Percentiles rank a stretch among this genome's conserved stretches.
These are phyloP conservation scores for Virgularia gustaviana DNA, from an alignment of 92 coral and sea anemone genomes.

Conservation along the genomic window DNA sequence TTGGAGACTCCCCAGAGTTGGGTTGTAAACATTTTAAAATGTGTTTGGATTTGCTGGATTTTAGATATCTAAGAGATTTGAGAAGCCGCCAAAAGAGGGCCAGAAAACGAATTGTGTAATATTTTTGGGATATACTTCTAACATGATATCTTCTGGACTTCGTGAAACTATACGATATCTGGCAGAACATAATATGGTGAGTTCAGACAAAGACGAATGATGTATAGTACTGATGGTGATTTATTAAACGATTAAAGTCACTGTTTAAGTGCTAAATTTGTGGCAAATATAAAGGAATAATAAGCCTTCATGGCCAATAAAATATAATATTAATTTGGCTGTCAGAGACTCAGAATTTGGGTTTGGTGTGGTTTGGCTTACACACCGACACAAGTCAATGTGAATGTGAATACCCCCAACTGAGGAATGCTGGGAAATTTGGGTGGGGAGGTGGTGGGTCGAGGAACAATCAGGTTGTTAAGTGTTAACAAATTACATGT, in stretches of 20 bases:
- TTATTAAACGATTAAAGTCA: background rate
- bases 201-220: background rate
- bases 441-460: no score
- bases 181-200: constrained; percentile 81
- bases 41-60: background rate
- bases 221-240: background rate
- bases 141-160: constrained; percentile 93
- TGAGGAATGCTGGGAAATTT: no score
- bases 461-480: no score
- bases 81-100: constrained; percentile 63
- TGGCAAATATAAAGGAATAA: no score
- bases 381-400: no score
- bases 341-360: no score
- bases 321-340: no score
- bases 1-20: background rate
- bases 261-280: no score
- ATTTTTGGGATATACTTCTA: constrained; percentile 89
- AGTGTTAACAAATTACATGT: no score
- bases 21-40: background rate
- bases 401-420: no score
- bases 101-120: constrained; percentile 73
- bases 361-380: no score
- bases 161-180: constrained; percentile 80
- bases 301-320: no score
- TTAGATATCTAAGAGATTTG: constrained; percentile 53